A percentile compares a stretch with the other conserved stretches of the same genome.
Evolutionary conservation across 2,888 invertebrate genomes (phyloP).

Genomic region (Cerastis rubricosa): DNA sequence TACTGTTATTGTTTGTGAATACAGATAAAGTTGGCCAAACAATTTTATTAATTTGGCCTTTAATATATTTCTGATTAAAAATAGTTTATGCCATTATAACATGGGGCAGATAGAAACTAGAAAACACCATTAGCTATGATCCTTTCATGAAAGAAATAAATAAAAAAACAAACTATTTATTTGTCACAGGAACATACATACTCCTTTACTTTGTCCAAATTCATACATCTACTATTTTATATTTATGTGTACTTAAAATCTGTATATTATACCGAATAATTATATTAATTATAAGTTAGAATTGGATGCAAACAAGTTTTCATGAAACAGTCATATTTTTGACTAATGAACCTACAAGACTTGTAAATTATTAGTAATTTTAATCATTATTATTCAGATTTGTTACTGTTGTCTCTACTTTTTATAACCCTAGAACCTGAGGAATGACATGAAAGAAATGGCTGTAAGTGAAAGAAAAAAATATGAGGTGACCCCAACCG

Average conservation of each 20-base stretch:
- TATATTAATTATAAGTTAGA: not conserved
- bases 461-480: not conserved
- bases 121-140: not conserved
- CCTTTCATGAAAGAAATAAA: not conserved
- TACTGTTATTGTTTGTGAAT: not conserved
- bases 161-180: too few species aligned
- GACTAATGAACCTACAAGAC: not conserved
- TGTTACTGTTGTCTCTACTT: not conserved
- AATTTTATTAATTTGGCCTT: constrained; percentile 5
- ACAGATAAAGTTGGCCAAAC: constrained; percentile 7
- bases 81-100: not conserved
- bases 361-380: not conserved
- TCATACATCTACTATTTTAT: not conserved
- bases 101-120: not conserved
- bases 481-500: not conserved
- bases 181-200: too few species aligned
- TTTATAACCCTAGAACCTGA: not conserved
- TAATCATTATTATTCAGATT: not conserved
- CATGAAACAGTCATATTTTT: not conserved
- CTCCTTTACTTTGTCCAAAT: not conserved
- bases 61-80: constrained; percentile 6
- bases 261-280: not conserved
- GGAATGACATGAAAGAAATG: not conserved
- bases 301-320: not conserved
- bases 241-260: not conserved